A percentile compares a stretch with the other conserved stretches of the same genome.
phyloP scores from a whole-genome alignment of 1,140 invertebrate genomes.

The Chionoecetes opilio region DNA sequence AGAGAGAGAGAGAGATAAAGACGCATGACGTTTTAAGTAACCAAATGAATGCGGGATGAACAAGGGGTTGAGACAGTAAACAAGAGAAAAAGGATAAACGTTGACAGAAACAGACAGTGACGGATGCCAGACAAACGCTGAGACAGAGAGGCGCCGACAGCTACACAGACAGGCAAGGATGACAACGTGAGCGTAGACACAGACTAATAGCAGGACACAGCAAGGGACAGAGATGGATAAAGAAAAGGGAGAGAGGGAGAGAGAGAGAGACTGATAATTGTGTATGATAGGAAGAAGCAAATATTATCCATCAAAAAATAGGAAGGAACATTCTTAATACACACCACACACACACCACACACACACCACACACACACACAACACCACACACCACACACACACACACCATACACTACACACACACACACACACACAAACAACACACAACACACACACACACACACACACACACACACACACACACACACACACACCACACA shows the following conservation, averaged over 20 bases:
- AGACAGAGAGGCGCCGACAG: conserved; percentile 23
- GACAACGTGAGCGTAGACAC: not conserved
- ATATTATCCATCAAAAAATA: no score
- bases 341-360: no score
- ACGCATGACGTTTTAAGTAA: no score
- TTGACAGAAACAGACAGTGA: not conserved
- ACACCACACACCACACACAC: no score
- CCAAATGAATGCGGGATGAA: not conserved
- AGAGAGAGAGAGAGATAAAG: not conserved
- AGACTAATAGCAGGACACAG: not conserved
- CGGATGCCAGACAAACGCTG: conserved; percentile 4
- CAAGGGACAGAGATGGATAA: not conserved
- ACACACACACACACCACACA: conserved; percentile 1
- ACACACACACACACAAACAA: not conserved
- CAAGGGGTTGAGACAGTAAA: not conserved
- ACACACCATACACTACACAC: no score
- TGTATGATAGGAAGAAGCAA: not conserved
- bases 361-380: no score
- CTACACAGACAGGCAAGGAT: not conserved
- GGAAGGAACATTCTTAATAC: no score
- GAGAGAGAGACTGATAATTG: not conserved
- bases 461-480: not conserved
- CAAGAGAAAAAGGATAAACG: not conserved
- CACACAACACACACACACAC: not conserved
- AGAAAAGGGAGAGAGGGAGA: not conserved